Base-by-base conservation (phyloP, 2,888 invertebrate genomes). In the Dromius quadrimaculatus region DNA sequence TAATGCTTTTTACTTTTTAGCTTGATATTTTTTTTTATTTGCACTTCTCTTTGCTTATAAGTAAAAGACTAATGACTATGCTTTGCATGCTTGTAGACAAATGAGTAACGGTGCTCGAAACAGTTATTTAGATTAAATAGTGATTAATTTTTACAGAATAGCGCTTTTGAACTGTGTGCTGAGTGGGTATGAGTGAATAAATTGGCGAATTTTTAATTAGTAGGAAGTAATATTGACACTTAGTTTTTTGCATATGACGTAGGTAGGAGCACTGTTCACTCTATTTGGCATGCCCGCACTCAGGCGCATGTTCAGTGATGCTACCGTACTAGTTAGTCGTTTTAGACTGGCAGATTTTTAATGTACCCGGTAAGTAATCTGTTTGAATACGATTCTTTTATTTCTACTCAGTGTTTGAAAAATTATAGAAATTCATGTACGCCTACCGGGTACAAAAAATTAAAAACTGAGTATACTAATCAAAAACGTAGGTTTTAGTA, bases 221-320 rank as follows among this genome's bases (percentile, higher is more conserved):
- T 54, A 54, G 50, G 11, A 54, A 54, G 50, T 54, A 54, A 54
- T 80, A 80, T 80, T 80, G 79, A 81, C 79, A 69, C 78, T 80
- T 81, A 81, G 80, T 81, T 79, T 54, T 79, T 81, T 82, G 79
- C 80, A 78, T 81, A 69, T 81, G 77, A 80, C 74, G 76, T 81
- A 82, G 81, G 81, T 81, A 79, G 79, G 80, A 79, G 79, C 81
- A 81, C 81, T 80, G 76, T 81, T 79, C 81, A 79, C 61, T 69
- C 69, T 69, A 69, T 69, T 69, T 69, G 80, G 81, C 81, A 82
- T 81, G 82, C 80, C 79, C 80, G 79, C 78, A 79, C 78, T 78
- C 79, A 78, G 78, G 81, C 80, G 81, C 81, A 82, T 81, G 82
- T 79, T 79, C 80, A 80, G 79, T 80, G 79, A 77, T 78, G 79